Evolutionary conservation across 2,113 vertebrate species (phyloP), one percentile per base, ranked within the genome.

Genomic region (Talpa occidentalis): DNA sequence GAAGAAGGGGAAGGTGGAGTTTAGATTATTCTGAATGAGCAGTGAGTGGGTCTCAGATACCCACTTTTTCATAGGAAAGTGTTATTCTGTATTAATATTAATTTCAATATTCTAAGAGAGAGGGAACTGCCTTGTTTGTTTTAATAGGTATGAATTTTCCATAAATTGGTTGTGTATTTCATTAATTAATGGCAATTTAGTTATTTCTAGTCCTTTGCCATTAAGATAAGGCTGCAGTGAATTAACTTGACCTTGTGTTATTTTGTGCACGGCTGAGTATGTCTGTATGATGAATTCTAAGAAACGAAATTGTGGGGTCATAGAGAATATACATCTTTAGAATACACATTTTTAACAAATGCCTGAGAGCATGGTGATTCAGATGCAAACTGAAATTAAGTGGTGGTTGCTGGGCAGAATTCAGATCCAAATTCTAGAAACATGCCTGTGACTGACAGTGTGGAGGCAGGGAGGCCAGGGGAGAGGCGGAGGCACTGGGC

Each of bases 111-210:
- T 86, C 59, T 66, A 84, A 78, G 88, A 82, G 54, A 72, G 79
- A 49, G n/a, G 12, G 76, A 77, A 70, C 56, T 15, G 44, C 56
- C 69, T 91, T 35, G 30, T 79, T 92, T 40, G 37, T 73, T 92
- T 94, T 85, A 78, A 79, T 85, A 81, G 91, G 35, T 16, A 17
- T 92, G 81, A 90, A 22, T 72, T 70, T 91, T 92, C 76, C 82
- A 81, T 90, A 88, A 42, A 72, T 64, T 10, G 19, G 82, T 62
- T 49, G 40, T 79, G 26, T 44, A 66, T 88, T 84, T 92, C 67
- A 88, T 66, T 67, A 90, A 88, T 95, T 80, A 60, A 49, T 84
- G 81, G 81, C n/a, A 49, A 84, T 70, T 72, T 86, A 66, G 77
- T 81, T 91, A 37, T 66, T 87, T 83, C 54, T 26, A 83, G 88